Base-by-base conservation (phyloP, 2,113 vertebrate genomes). In the Ptychochromis oligacanthus region DNA sequence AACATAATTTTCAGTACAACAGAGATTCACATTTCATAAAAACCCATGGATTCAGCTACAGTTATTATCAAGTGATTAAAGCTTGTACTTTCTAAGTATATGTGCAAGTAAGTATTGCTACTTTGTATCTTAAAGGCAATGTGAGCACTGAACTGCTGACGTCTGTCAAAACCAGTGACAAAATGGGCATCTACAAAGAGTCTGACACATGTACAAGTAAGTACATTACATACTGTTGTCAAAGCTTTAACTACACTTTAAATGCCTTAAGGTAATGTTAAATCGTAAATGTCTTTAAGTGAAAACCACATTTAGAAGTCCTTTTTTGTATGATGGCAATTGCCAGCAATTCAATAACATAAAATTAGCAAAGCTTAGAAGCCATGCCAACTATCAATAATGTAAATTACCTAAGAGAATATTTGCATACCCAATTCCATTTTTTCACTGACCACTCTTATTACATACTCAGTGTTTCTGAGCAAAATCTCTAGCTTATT, bases 151-250 rank as follows among this genome's bases (percentile, higher is more conserved):
- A 83, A 0, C 90, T 86, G 12, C 89, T 96, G 54, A 57, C 6
- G 1, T 86, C 93, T 7, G 88, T 96, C 79, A 94, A 92, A 89
- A 86, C 83, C 79, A 95, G 88, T 38, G 58, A 79, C 3, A 24
- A 13, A 77, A 95, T 96, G 96, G 96, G 95, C 24, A 0, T 2
- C 3, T 96, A 88, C 85, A 89, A 2, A 83, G 92, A 95, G 82
- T 85, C 93, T 1, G 2, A 57, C 1, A 2, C 2, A 5, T 96
- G 96, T 43, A 49, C 31, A 77, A 87, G 95, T 96, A 87, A 95
- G 96, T 91, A 20, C 3, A 3, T 61, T 40, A 12, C n/a, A 52
- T 28, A 4, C 34, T 79, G 52, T 15, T 14, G 54, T 56, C 20
- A 58, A 7, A 24, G 24, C 28, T 54, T 34, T 7, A 14, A 7